Conservation (phyloP, 2,113 vertebrate species). For the Herpetotheres cachinnans region DNA sequence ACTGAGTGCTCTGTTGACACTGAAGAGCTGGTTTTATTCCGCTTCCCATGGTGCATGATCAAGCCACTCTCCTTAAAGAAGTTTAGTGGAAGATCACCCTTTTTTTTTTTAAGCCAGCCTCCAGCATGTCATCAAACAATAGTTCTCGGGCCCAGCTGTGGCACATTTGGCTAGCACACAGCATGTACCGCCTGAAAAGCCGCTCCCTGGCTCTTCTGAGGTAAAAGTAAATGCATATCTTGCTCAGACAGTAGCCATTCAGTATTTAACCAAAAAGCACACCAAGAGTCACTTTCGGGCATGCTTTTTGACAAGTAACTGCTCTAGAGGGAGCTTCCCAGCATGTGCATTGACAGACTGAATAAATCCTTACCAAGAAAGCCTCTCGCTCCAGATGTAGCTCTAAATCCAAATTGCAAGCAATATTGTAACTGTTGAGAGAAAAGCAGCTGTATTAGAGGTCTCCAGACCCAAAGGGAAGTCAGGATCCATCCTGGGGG, state of each 20-base stretch:
- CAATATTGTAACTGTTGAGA: neutral
- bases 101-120: neutral
- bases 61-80: neutral
- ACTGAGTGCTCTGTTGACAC: slow-evolving; percentile 5
- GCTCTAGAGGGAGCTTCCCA: neutral
- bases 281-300: neutral
- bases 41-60: neutral
- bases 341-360: neutral
- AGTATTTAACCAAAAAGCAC: neutral
- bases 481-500: neutral
- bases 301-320: neutral
- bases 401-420: neutral
- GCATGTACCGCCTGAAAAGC: neutral
- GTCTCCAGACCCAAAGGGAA: neutral
- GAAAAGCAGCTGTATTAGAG: neutral
- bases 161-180: neutral
- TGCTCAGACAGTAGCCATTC: neutral
- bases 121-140: neutral
- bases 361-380: neutral
- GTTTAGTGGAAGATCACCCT: neutral
- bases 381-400: neutral
- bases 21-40: neutral
- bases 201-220: neutral
- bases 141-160: neutral
- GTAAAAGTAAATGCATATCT: neutral